Evolutionary conservation across 2,113 vertebrate species (phyloP).

Genomic region (Petaurus breviceps): DNA sequence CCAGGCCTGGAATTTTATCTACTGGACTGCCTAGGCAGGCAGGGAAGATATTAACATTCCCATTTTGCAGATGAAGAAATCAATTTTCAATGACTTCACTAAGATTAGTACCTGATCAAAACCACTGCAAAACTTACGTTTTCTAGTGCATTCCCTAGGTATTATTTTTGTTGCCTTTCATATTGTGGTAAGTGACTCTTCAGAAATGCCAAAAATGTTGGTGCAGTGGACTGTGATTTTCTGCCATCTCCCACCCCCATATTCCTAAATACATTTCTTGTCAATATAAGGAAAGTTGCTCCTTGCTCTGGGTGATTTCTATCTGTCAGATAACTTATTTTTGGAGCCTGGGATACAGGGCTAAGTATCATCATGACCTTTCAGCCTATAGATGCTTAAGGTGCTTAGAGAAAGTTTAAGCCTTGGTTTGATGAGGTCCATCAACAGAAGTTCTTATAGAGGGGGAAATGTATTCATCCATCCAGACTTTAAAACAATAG

Average conservation of each 20-base stretch:
- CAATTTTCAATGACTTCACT: neutral
- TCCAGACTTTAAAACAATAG: neutral
- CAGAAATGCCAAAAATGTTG: neutral
- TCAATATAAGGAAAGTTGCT: neutral
- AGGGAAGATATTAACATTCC: neutral
- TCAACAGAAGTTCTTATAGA: fast-evolving
- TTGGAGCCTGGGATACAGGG: neutral
- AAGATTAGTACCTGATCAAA: too few species aligned
- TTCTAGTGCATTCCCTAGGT: neutral
- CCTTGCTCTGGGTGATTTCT: neutral
- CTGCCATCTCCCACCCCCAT: neutral
- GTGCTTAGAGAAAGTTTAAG: neutral
- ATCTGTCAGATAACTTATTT: neutral
- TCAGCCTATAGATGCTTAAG: neutral
- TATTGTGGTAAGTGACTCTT: neutral
- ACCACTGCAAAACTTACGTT: neutral
- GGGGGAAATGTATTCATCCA: neutral
- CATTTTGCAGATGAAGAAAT: neutral
- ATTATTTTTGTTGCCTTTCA: neutral
- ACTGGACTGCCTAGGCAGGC: neutral
- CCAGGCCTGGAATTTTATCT: neutral
- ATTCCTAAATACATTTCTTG: neutral
- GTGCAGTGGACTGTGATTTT: neutral
- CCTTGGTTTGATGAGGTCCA: neutral
- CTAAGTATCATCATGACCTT: neutral